phyloP scores from a whole-genome alignment of 2,888 invertebrate genomes.

The Elmis aenea region DNA sequence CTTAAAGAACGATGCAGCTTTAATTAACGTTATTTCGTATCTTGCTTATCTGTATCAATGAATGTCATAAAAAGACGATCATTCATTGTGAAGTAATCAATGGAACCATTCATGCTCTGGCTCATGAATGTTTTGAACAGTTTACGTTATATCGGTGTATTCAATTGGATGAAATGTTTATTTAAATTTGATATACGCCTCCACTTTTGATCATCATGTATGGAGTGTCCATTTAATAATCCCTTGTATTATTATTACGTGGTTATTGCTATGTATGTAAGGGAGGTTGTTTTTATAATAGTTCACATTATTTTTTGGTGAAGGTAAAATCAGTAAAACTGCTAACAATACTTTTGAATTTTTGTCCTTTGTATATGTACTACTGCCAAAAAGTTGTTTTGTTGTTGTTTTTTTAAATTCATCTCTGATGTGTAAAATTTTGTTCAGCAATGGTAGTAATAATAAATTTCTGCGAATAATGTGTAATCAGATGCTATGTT shows the following conservation, averaged over 20 bases:
- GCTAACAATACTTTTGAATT: constrained; percentile 1
- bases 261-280: too few species aligned
- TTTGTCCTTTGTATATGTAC: constrained; percentile 3
- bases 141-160: constrained; percentile 32
- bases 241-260: too few species aligned
- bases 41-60: constrained; percentile 5
- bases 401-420: too few species aligned
- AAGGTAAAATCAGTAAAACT: too few species aligned
- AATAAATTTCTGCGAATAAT: too few species aligned
- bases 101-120: constrained; percentile 35
- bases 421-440: too few species aligned
- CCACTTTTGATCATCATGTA: too few species aligned
- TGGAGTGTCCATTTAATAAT: too few species aligned
- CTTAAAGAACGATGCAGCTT: constrained; percentile 14
- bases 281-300: too few species aligned
- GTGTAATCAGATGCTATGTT: too few species aligned
- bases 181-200: constrained; percentile 27
- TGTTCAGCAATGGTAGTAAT: too few species aligned
- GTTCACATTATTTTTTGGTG: too few species aligned
- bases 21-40: constrained; percentile 11
- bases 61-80: constrained; percentile 12
- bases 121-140: constrained; percentile 35
- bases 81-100: constrained; percentile 36
- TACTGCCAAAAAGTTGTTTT: constrained; percentile 7
- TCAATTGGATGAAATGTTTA: constrained; percentile 30